Conservation (phyloP, 2,797 vertebrate genomes). For the Sebastes oblongus region DNA sequence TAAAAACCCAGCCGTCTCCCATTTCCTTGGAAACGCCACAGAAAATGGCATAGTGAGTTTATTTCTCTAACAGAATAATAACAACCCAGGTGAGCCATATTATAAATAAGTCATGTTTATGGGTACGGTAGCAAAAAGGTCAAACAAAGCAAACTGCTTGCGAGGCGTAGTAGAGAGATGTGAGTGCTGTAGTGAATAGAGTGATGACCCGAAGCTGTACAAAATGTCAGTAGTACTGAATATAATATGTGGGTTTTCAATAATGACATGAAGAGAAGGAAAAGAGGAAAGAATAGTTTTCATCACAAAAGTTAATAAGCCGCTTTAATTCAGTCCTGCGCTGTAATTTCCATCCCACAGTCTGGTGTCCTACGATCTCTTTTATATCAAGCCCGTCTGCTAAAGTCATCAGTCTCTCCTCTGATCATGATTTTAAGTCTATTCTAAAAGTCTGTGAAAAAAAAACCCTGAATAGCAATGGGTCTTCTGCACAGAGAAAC, state of each 20-base stretch:
- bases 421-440: constrained; percentile 41
- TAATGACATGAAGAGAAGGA: constrained; percentile 4
- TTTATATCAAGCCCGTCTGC: constrained; percentile 36
- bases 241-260: constrained; percentile 22
- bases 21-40: constrained; percentile 46
- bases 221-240: constrained; percentile 3
- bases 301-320: constrained; percentile 44
- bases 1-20: constrained; percentile 12
- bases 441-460: constrained; percentile 33
- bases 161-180: neutral
- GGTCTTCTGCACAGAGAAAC: constrained; percentile 6
- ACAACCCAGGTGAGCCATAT: constrained; percentile 36
- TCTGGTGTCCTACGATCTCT: constrained; percentile 26
- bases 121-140: constrained; percentile 18
- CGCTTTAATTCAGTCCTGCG: constrained; percentile 38
- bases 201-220: constrained; percentile 6
- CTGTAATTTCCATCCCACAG: constrained; percentile 49
- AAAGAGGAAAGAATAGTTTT: constrained; percentile 11
- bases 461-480: constrained; percentile 31
- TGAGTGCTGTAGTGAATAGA: neutral
- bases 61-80: constrained; percentile 43
- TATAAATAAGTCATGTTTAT: constrained; percentile 60
- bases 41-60: constrained; percentile 34
- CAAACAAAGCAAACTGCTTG: constrained; percentile 4
- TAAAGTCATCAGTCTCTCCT: constrained; percentile 44